Conservation (phyloP, 2,797 vertebrate species). For the Liasis olivaceus region DNA sequence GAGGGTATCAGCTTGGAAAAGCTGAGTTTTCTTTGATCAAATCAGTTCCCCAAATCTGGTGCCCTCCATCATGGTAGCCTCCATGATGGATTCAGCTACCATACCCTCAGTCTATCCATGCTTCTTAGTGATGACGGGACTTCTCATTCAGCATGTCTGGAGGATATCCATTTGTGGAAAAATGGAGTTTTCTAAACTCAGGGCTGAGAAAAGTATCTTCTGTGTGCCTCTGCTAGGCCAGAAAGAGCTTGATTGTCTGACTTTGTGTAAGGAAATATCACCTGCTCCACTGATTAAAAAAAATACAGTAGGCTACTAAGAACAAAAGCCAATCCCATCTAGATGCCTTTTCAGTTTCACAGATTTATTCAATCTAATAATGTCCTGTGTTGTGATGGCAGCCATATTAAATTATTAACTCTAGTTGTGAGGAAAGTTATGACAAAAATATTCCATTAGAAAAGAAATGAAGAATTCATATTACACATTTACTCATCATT, state of each 20-base stretch:
- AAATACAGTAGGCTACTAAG: not conserved
- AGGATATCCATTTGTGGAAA: not conserved
- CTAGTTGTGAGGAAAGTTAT: not conserved
- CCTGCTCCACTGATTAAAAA: not conserved
- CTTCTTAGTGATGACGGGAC: not conserved
- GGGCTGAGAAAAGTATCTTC: not conserved
- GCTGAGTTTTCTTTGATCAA: not conserved
- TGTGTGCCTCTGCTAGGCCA: not conserved
- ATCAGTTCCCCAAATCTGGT: not conserved
- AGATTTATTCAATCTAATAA: not conserved
- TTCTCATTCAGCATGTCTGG: not conserved
- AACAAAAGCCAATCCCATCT: not conserved
- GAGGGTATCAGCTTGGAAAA: not conserved
- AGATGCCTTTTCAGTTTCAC: not conserved
- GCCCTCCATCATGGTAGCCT: not conserved
- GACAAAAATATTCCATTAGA: not conserved
- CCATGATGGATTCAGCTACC: not conserved
- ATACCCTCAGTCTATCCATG: not conserved
- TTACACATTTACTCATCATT: not conserved
- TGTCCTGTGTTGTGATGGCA: not conserved
- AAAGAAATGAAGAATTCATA: not conserved
- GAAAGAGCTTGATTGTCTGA: not conserved
- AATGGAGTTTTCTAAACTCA: not conserved
- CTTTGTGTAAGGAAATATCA: not conserved
- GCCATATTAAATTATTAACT: not conserved